Base-by-base conservation (phyloP, 2,888 invertebrate genomes). In the Scaptomyza caliginosa region DNA sequence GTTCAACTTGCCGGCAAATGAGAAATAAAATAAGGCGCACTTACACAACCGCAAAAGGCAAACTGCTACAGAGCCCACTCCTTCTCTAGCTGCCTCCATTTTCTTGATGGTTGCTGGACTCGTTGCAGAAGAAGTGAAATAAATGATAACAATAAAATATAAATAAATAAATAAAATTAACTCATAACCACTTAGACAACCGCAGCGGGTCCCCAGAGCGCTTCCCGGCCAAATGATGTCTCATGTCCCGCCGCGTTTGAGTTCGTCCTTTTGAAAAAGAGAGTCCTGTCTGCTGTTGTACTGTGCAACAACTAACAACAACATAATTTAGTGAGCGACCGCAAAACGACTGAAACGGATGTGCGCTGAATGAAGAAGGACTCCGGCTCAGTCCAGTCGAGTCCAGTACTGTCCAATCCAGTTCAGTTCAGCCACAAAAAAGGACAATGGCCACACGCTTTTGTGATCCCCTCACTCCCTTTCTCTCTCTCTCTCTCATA, bases 111-210 rank as follows among this genome's bases (percentile, higher is more conserved):
- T 23, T 23, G 4, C 2, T 16, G 30, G 19, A 1, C 11, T 26
- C 28, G 16, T 24, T n/a, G 39, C 28, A 49, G 8, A 67, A 50
- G 63, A 73, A 79, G 68, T 78, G 69, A 85, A 74, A 88, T 80
- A 83, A 88, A 83, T 83, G 86, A 83, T 63, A 68, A 83, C 82
- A 86, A 88, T 83, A 88, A 88, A 83, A 88, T 86, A 86, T 83
- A 88, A 88, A 88, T 83, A 83, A 88, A 88, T 83, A 88, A 87
- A 88, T 84, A 84, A 83, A 88, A 88, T 88, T 84, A 84, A 86
- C 86, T 84, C 85, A 88, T 86, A 84, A 84, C 88, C 84, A 88
- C 84, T 88, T 88, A 77, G 81, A 59, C 52, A 63, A 69, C 74
- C 81, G 69, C 66, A 67, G 67, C 57, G 73, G 43, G 63, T 64